Percentiles rank a stretch among this genome's conserved stretches.
These are phyloP conservation scores for Cotesia vestalis DNA, from an alignment of 1,140 invertebrate genomes.

Conservation along the genomic window DNA sequence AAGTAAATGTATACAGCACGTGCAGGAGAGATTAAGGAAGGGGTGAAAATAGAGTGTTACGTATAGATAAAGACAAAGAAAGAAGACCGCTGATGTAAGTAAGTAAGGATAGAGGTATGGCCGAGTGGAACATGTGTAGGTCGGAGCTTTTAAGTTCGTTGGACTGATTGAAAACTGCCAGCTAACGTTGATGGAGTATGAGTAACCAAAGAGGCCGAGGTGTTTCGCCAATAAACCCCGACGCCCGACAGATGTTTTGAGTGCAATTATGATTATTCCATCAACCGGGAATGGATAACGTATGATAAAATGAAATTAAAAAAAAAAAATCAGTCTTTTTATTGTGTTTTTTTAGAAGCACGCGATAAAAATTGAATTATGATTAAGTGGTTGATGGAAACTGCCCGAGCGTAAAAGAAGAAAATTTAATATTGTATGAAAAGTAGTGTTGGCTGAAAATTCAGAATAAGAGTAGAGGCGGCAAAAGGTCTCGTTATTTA, in stretches of 20 bases:
- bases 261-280: conserved; percentile 41
- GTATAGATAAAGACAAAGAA: neutral
- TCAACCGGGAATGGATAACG: conserved; percentile 34
- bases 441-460: neutral
- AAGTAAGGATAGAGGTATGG: no score
- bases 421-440: conserved; percentile 8
- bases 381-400: conserved; percentile 15
- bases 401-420: conserved; percentile 1
- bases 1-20: conserved; percentile 1
- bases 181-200: conserved; percentile 32
- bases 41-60: conserved; percentile 10
- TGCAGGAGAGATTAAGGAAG: neutral
- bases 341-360: no score
- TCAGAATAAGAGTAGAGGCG: conserved; percentile 22
- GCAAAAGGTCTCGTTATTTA: neutral
- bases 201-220: conserved; percentile 5
- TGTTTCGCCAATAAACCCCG: conserved; percentile 12
- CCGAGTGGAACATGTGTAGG: no score
- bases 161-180: conserved; percentile 14
- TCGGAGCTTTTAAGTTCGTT: conserved; percentile 12
- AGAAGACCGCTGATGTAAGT: neutral
- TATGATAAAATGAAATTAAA: conserved; percentile 25
- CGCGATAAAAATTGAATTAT: conserved; percentile 6
- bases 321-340: neutral
- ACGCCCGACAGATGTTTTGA: conserved; percentile 33